Base-by-base conservation (phyloP, 2,888 invertebrate genomes). In the Nomada fucata region DNA sequence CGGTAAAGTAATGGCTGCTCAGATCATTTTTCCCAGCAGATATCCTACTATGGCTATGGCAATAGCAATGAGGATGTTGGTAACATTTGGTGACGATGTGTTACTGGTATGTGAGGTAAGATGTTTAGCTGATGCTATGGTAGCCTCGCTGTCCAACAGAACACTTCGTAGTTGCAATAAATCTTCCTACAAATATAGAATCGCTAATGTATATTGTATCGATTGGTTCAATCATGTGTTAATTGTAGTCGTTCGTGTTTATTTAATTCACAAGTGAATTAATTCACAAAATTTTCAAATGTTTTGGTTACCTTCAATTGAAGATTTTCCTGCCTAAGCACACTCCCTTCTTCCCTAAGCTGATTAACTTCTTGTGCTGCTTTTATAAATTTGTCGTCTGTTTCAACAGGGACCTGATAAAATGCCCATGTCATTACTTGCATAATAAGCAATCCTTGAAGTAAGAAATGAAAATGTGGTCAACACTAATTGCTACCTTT, bases 311-410 rank as follows among this genome's bases (percentile, higher is more conserved):
- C 97, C 96, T 97, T 98, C 92, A 98, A 95, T 94, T 96, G 96
- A 90, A 97, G 94, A 95, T 97, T 97, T 94, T 98, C 98, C 94
- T 97, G 97, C 94, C 97, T 96, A 94, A 98, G 95, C 93, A 95
- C 95, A 94, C 96, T 96, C 92, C 97, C 96, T 91, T 97, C 96
- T 93, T 97, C 97, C 92, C 97, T 95, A 92, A 98, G 95, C 93
- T 96, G 95, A 93, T 96, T 96, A 70, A 97, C 95, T 95, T 98
- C 97, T 90, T 95, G 95, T 83, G 96, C 95, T 76, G 96, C 96
- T 93, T 96, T 96, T 92, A 96, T 95, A 91, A 96, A 94, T 90
- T 96, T 95, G 60, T 94, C 93, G 86, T 95, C 95, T 89, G 91
- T 78, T 73, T 93, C 92, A 59, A 84, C 90, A 74, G 86, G 79